Conservation (phyloP, 64 coral and sea anemone species). For the Trachythela sp. region DNA sequence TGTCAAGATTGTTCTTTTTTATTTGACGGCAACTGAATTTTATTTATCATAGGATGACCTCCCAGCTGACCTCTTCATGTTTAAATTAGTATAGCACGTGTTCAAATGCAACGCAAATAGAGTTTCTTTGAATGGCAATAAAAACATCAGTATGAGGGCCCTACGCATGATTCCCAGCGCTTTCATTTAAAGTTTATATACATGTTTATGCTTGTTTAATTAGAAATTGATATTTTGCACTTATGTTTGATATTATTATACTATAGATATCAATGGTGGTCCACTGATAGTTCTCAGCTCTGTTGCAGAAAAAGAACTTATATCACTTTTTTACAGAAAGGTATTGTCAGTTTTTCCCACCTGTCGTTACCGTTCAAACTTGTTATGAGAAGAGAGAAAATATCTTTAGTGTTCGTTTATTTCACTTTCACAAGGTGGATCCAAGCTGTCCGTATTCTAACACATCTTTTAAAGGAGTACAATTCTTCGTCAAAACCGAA, state of each 20-base stretch:
- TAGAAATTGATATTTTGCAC: not conserved
- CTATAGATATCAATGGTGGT: slow-evolving; percentile 57
- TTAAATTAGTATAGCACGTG: no score
- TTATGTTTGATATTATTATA: not conserved
- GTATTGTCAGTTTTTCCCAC: not conserved
- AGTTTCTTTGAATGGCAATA: no score
- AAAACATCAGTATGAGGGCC: no score
- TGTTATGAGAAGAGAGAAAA: not conserved
- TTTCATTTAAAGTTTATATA: no score
- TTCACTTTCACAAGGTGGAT: slow-evolving; percentile 40
- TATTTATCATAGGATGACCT: no score
- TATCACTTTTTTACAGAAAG: slow-evolving; percentile 65
- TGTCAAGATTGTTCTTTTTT: no score
- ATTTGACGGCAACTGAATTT: no score
- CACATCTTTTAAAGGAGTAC: slow-evolving; percentile 45
- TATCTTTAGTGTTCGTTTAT: not conserved
- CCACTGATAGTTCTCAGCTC: slow-evolving; percentile 68
- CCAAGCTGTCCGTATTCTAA: slow-evolving; percentile 62
- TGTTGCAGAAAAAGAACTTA: slow-evolving; percentile 57
- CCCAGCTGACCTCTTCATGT: no score
- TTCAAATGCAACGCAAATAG: no score
- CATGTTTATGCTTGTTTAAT: no score
- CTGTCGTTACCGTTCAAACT: no score
- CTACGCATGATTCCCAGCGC: not conserved
- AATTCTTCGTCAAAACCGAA: slow-evolving; percentile 50